These are phyloP conservation scores for Darevskia mixta DNA, from an alignment of 2,797 vertebrate genomes.

Conservation along the genomic window DNA sequence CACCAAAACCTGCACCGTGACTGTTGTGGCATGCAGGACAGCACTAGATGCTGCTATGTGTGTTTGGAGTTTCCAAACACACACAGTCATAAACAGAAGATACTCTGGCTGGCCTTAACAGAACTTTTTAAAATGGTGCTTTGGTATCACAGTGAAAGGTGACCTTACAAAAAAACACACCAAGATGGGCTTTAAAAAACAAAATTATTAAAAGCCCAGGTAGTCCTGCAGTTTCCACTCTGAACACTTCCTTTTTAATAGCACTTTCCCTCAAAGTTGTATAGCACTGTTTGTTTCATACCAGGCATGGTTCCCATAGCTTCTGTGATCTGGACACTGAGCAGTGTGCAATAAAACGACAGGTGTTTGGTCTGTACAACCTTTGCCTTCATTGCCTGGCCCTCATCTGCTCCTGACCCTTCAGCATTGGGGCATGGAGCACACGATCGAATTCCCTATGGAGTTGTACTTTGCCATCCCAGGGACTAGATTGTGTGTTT, in stretches of 20 bases:
- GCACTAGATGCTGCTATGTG: background rate
- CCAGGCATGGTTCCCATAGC: background rate
- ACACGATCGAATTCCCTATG: background rate
- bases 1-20: background rate
- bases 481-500: no score
- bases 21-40: background rate
- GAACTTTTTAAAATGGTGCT: background rate
- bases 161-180: background rate
- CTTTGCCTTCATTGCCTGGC: background rate
- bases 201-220: background rate
- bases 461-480: background rate
- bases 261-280: background rate
- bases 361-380: background rate
- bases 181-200: background rate
- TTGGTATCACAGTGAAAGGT: background rate
- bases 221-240: background rate
- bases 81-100: background rate
- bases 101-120: background rate
- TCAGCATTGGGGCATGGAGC: background rate
- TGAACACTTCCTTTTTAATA: no score
- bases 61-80: background rate
- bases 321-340: background rate
- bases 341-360: background rate
- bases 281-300: no score
- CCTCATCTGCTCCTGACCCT: background rate